Percentiles rank a stretch among this genome's conserved stretches.
These are phyloP conservation scores for Indicator indicator DNA, from an alignment of 2,113 vertebrate species.

Conservation along the genomic window DNA sequence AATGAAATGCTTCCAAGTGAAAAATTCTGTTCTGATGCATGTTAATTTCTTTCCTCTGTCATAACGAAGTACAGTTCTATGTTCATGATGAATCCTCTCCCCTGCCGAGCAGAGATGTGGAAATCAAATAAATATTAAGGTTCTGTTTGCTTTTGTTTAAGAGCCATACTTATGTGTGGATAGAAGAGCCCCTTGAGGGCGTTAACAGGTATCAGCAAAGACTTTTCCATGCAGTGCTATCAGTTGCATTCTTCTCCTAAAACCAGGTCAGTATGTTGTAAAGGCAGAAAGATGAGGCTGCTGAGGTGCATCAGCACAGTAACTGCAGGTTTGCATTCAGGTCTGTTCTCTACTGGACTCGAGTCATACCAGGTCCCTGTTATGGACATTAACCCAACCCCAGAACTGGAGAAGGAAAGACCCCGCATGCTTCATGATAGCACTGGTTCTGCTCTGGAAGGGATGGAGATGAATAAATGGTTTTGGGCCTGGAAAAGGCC, in stretches of 20 bases:
- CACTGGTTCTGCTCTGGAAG: neutral
- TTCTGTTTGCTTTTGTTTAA: neutral
- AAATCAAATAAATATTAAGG: neutral
- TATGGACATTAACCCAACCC: neutral
- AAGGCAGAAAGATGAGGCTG: neutral
- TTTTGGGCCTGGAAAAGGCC: neutral
- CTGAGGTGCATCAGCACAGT: neutral
- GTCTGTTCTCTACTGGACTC: neutral
- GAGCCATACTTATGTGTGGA: neutral
- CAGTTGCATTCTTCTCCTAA: neutral
- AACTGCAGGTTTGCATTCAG: neutral
- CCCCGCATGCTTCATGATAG: neutral
- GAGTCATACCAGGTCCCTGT: neutral
- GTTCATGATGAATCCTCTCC: neutral
- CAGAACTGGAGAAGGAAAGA: neutral
- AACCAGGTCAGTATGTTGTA: neutral
- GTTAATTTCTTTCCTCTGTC: neutral
- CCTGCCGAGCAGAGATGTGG: neutral
- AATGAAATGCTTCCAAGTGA: constrained; percentile 11
- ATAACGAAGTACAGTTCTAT: neutral
- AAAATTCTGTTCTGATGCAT: neutral
- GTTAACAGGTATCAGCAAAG: neutral
- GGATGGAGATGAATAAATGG: neutral
- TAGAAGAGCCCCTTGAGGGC: neutral
- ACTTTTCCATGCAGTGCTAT: neutral